phyloP scores from a whole-genome alignment of 2,113 vertebrate species.

The Guaruba guarouba region DNA sequence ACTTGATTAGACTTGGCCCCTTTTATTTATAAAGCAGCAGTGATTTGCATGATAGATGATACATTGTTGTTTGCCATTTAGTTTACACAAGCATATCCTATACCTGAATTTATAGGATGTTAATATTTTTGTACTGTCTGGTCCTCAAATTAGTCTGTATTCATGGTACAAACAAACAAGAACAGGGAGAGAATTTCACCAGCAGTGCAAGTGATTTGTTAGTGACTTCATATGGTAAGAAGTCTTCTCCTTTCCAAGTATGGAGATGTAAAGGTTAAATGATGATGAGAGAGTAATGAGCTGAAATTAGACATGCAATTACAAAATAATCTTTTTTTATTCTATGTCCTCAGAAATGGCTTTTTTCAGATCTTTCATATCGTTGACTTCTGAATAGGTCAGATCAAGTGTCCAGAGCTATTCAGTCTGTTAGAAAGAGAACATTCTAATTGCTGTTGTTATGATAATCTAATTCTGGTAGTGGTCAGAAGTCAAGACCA shows the following conservation, averaged over 20 bases:
- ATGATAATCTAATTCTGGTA: slow-evolving; percentile 18
- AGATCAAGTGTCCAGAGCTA: not conserved
- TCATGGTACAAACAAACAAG: not conserved
- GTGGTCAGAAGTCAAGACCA: slow-evolving; percentile 3
- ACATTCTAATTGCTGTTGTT: slow-evolving; percentile 12
- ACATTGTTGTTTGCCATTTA: not conserved
- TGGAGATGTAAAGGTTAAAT: not conserved
- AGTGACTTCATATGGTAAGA: not conserved
- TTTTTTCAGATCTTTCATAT: not conserved
- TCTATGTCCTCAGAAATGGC: not conserved
- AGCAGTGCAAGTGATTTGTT: not conserved
- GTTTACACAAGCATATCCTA: not conserved
- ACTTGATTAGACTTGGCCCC: not conserved
- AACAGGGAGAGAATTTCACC: not conserved
- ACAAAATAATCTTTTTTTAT: not conserved
- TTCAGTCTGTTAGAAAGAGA: not conserved
- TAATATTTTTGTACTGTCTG: not conserved
- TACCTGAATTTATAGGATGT: not conserved
- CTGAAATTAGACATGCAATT: not conserved
- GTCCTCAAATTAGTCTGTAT: not conserved
- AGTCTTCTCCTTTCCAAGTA: not conserved
- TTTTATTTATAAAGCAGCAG: not conserved
- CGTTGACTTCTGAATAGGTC: not conserved
- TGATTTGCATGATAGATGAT: not conserved
- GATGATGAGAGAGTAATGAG: not conserved